Evolutionary conservation across 2,113 vertebrate genomes (phyloP).

Genomic region (Larimichthys polyactis): DNA sequence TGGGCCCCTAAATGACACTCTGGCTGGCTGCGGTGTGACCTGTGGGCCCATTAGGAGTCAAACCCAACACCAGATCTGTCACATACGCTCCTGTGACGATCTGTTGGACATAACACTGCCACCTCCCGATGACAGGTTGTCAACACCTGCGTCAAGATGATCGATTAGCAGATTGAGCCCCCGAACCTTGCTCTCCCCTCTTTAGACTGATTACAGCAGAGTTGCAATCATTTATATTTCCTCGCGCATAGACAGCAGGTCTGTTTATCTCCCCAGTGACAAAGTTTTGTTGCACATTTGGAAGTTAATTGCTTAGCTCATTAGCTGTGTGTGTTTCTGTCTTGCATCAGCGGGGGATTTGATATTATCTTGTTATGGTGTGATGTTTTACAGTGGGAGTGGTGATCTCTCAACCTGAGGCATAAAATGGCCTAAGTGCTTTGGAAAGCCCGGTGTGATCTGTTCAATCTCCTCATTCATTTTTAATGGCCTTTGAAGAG

Average conservation of each 20-base stretch:
- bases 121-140: conserved; percentile 62
- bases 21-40: conserved; percentile 58
- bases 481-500: conserved; percentile 74
- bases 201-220: conserved; percentile 48
- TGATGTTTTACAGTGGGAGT: conserved; percentile 40
- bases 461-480: conserved; percentile 61
- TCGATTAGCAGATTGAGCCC: conserved; percentile 62
- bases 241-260: conserved; percentile 41
- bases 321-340: conserved; percentile 56
- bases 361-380: conserved; percentile 47
- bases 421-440: conserved; percentile 44
- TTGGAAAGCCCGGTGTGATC: conserved; percentile 41
- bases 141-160: conserved; percentile 70
- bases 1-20: conserved; percentile 46
- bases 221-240: conserved; percentile 36
- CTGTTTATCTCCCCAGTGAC: conserved; percentile 54
- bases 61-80: conserved; percentile 64
- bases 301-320: conserved; percentile 74
- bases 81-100: conserved; percentile 52
- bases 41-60: conserved; percentile 62
- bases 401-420: conserved; percentile 53
- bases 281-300: conserved; percentile 60
- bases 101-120: conserved; percentile 54
- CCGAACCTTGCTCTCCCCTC: conserved; percentile 1
- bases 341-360: conserved; percentile 49